Conservation (phyloP, 2,888 invertebrate species). For the Oscheius sp. region DNA sequence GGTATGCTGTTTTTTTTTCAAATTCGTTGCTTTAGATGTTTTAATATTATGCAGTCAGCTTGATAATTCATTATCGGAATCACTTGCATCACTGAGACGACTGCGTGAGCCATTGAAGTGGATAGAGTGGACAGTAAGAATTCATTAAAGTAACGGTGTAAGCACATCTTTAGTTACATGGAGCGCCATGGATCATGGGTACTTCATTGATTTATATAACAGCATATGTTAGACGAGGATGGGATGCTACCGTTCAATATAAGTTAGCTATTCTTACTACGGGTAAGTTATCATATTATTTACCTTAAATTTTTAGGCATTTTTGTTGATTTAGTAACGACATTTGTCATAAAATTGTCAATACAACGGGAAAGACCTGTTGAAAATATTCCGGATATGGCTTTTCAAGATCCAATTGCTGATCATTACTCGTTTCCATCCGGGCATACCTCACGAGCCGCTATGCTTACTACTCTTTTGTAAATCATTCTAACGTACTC, state of each 20-base stretch:
- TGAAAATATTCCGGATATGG: constrained; percentile 57
- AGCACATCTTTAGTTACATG: constrained; percentile 33
- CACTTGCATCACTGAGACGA: not conserved
- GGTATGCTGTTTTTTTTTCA: too few relatives aligned
- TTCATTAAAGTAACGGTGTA: not conserved
- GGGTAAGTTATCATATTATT: constrained; percentile 35
- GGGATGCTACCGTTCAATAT: constrained; percentile 39
- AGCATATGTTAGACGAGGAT: constrained; percentile 38
- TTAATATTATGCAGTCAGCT: too few relatives aligned
- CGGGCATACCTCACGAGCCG: constrained; percentile 87
- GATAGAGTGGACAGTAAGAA: constrained; percentile 27
- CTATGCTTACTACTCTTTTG: constrained; percentile 77
- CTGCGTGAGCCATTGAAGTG: constrained; percentile 10
- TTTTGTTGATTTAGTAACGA: constrained; percentile 56
- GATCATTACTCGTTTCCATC: constrained; percentile 94
- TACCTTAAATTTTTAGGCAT: constrained; percentile 50
- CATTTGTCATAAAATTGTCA: constrained; percentile 57
- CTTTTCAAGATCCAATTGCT: constrained; percentile 60
- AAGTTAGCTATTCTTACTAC: constrained; percentile 44
- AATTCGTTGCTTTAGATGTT: too few relatives aligned
- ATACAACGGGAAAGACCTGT: constrained; percentile 57
- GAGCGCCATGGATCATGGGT: constrained; percentile 46
- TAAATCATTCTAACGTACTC: constrained; percentile 33
- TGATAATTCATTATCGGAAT: not conserved
- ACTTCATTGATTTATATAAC: constrained; percentile 34